These are phyloP conservation scores for Falco concolor DNA, from an alignment of 2,797 vertebrate genomes.

Conservation along the genomic window DNA sequence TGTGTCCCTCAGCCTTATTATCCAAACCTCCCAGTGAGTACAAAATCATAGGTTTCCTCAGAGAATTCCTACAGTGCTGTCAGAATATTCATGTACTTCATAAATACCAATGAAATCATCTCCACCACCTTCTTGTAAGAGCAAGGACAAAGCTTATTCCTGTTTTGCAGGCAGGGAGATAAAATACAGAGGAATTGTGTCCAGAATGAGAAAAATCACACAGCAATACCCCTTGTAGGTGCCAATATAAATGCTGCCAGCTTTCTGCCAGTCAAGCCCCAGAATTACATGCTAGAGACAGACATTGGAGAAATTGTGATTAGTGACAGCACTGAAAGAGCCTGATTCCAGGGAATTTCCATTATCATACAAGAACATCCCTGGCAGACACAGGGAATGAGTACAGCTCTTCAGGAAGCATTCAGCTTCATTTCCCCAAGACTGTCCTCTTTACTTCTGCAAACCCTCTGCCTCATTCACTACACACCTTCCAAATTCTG, in stretches of 20 bases:
- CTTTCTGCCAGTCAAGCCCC: background rate
- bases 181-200: background rate
- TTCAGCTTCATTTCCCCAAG: background rate
- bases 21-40: background rate
- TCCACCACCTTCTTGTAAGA: background rate
- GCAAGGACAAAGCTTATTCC: background rate
- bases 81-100: background rate
- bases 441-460: background rate
- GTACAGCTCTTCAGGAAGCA: background rate
- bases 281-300: background rate
- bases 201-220: background rate
- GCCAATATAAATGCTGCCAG: background rate
- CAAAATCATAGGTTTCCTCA: background rate
- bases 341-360: background rate
- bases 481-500: conserved; percentile 70
- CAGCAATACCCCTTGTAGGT: background rate
- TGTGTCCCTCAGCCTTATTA: background rate
- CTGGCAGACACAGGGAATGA: background rate
- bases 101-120: background rate
- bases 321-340: background rate
- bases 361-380: background rate
- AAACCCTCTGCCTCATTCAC: conserved; percentile 43
- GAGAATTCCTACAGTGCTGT: background rate
- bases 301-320: background rate
- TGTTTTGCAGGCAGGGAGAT: background rate